A percentile compares a stretch with the other conserved stretches of the same genome.
Evolutionary conservation across 2,113 vertebrate genomes (phyloP).

Genomic region (Stegostoma tigrinum): DNA sequence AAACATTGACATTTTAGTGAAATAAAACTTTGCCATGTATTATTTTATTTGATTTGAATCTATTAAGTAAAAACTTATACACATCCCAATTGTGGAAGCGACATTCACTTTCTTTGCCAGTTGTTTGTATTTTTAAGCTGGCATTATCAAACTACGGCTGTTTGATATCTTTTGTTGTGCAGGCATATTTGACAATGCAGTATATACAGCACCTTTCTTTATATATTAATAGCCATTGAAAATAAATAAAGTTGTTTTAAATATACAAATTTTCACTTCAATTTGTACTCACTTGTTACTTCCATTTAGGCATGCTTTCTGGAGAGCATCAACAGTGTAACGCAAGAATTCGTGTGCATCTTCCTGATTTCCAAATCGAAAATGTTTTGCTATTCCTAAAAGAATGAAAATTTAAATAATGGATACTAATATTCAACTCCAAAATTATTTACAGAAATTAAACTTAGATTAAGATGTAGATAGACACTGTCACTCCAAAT

Average conservation of each 20-base stretch:
- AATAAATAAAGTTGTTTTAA: neutral
- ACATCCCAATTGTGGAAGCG: neutral
- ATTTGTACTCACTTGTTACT: slow-evolving; percentile 71
- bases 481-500: neutral
- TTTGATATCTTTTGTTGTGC: neutral
- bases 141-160: neutral
- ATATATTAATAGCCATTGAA: neutral
- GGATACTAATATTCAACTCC: neutral
- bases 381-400: slow-evolving; percentile 88
- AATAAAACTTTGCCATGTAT: neutral
- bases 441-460: neutral
- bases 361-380: slow-evolving; percentile 88
- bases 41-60: neutral
- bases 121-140: neutral
- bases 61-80: neutral
- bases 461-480: neutral
- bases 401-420: slow-evolving; percentile 41
- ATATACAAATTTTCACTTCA: neutral
- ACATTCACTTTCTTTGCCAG: neutral
- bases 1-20: neutral
- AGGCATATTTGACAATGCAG: neutral
- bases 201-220: neutral
- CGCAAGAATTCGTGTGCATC: slow-evolving; percentile 94
- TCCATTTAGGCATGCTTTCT: slow-evolving; percentile 87
- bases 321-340: slow-evolving; percentile 92